A percentile compares a stretch with the other conserved stretches of the same genome.
Evolutionary conservation across 1,140 invertebrate genomes (phyloP).

Genomic region (Macrocentrus cingulum): DNA sequence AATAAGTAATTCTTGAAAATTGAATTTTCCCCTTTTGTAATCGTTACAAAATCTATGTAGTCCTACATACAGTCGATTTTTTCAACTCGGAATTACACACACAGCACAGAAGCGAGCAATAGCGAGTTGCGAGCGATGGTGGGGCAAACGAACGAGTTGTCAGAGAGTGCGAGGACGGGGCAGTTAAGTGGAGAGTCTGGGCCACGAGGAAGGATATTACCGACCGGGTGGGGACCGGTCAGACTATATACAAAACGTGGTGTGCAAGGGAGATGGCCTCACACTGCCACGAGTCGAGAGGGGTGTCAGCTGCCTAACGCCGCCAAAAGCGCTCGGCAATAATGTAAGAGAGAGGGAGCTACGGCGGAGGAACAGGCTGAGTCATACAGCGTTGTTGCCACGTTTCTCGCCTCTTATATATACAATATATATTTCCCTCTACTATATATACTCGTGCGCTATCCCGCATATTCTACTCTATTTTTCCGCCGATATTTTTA

Average conservation of each 20-base stretch:
- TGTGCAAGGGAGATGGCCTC: slow-evolving; percentile 20
- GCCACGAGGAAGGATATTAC: slow-evolving; percentile 48
- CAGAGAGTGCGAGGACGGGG: slow-evolving; percentile 26
- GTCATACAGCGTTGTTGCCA: slow-evolving; percentile 58
- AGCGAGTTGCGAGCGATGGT: no score
- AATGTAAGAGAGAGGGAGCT: neutral
- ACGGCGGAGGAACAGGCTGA: slow-evolving; percentile 44
- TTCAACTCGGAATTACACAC: no score
- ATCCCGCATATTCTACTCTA: no score
- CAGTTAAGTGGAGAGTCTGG: slow-evolving; percentile 37
- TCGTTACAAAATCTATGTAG: no score
- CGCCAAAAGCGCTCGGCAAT: slow-evolving; percentile 10
- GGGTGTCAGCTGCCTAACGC: slow-evolving; percentile 50
- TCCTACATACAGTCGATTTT: no score
- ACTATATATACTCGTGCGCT: neutral
- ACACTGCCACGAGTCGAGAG: slow-evolving; percentile 31
- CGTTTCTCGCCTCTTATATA: slow-evolving; percentile 33
- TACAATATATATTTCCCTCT: neutral
- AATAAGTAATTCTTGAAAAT: no score
- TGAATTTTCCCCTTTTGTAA: no score
- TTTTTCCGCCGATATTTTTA: neutral
- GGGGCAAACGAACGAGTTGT: slow-evolving; percentile 38
- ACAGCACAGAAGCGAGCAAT: no score
- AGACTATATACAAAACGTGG: slow-evolving; percentile 23
- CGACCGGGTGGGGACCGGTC: slow-evolving; percentile 19